A percentile compares a stretch with the other conserved stretches of the same genome.
Conservation (phyloP, 2,797 vertebrate species). For the Cephalopachus bancanus region DNA sequence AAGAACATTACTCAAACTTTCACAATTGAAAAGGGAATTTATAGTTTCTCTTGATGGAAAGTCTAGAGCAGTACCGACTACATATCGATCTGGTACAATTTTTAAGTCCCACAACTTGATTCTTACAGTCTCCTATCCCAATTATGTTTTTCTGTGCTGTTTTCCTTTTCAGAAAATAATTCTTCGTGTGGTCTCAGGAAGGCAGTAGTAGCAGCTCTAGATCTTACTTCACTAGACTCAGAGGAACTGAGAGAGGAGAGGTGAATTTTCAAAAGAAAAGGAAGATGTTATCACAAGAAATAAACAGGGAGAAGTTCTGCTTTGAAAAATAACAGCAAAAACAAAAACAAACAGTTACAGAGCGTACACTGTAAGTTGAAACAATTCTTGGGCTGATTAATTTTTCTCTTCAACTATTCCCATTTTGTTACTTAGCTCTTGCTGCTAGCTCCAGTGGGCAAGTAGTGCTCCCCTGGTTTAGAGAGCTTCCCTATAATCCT, state of each 20-base stretch:
- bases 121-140: not conserved
- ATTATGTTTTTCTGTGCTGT: not conserved
- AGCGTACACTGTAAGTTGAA: not conserved
- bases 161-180: not conserved
- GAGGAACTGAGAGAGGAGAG: not conserved
- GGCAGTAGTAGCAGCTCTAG: not conserved
- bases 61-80: not conserved
- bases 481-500: not conserved
- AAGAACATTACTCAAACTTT: not conserved
- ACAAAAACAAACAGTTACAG: not conserved
- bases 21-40: not conserved
- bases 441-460: not conserved
- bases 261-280: not conserved
- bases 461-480: not conserved
- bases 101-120: not conserved
- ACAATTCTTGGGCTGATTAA: not conserved
- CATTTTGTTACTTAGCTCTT: not conserved
- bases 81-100: not conserved
- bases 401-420: not conserved
- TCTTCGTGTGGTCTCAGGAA: not conserved
- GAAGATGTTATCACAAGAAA: not conserved
- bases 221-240: not conserved
- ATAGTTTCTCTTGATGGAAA: not conserved
- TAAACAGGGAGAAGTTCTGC: not conserved
- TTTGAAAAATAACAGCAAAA: conserved; percentile 13